phyloP scores from a whole-genome alignment of 2,113 vertebrate species.

The Hippopotamus amphibius region DNA sequence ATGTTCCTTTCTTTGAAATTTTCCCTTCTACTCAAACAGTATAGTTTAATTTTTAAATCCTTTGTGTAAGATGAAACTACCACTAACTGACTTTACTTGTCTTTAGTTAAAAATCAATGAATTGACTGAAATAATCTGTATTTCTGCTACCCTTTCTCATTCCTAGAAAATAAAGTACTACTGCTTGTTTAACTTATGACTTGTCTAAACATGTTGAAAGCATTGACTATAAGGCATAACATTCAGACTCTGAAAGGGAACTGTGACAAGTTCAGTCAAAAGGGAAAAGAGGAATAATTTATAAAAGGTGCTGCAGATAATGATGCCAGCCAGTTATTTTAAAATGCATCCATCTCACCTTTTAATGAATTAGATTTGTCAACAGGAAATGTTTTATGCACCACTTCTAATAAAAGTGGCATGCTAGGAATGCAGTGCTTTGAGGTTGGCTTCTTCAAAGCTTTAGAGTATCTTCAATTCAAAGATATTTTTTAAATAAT shows the following conservation, averaged over 20 bases:
- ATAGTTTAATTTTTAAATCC: slow-evolving; percentile 71
- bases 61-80: slow-evolving; percentile 72
- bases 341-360: slow-evolving; percentile 88
- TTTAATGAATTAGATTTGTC: slow-evolving; percentile 90
- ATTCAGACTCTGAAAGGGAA: slow-evolving; percentile 80
- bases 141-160: slow-evolving; percentile 78
- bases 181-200: slow-evolving; percentile 81
- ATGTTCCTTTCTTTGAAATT: slow-evolving; percentile 68
- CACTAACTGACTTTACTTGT: slow-evolving; percentile 78
- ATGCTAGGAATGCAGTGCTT: slow-evolving; percentile 80
- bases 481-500: slow-evolving; percentile 89
- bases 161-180: slow-evolving; percentile 78
- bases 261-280: slow-evolving; percentile 88
- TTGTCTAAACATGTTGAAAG: slow-evolving; percentile 86
- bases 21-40: slow-evolving; percentile 33
- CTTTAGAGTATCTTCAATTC: slow-evolving; percentile 83
- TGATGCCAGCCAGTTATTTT: slow-evolving; percentile 88
- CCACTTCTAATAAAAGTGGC: slow-evolving; percentile 87
- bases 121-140: slow-evolving; percentile 76
- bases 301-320: slow-evolving; percentile 88
- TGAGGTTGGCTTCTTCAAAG: slow-evolving; percentile 89
- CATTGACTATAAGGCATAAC: slow-evolving; percentile 82
- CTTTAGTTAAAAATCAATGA: slow-evolving; percentile 80
- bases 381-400: slow-evolving; percentile 90
- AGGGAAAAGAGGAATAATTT: slow-evolving; percentile 89